Evolutionary conservation across 2,797 vertebrate species (phyloP).

Genomic region (Myotis vivesi): DNA sequence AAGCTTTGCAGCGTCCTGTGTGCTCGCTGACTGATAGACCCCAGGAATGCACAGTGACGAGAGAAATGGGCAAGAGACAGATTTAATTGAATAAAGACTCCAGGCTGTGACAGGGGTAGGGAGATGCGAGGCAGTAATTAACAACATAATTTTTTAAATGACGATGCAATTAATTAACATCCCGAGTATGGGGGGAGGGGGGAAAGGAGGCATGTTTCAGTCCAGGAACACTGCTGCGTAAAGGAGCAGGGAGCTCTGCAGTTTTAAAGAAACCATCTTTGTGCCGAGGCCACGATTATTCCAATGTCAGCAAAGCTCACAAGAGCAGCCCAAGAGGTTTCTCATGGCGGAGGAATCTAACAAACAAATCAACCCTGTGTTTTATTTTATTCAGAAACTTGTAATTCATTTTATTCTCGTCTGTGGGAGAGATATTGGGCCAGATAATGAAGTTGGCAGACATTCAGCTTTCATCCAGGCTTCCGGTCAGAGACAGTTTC

Average conservation of each 20-base stretch:
- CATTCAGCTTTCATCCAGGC: neutral
- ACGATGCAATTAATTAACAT: constrained; percentile 73
- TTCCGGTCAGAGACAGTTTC: neutral
- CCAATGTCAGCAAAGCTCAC: neutral
- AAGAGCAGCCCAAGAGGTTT: neutral
- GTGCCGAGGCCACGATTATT: neutral
- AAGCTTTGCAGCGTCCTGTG: constrained; percentile 60
- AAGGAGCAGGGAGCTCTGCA: neutral
- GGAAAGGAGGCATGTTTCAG: neutral
- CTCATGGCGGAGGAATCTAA: neutral
- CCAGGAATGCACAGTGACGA: constrained; percentile 61
- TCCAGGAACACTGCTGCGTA: constrained; percentile 36
- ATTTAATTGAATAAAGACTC: constrained; percentile 76
- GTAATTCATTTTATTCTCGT: constrained; percentile 19
- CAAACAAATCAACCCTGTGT: neutral
- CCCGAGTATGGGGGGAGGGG: neutral
- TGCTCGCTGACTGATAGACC: constrained; percentile 69
- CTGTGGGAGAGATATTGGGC: neutral
- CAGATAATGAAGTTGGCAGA: neutral
- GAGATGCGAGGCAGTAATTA: constrained; percentile 71
- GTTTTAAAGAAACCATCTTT: neutral
- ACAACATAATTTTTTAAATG: constrained; percentile 73
- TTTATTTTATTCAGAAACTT: neutral
- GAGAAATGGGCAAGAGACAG: constrained; percentile 72
- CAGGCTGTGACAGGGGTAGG: constrained; percentile 58